Evolutionary conservation across 1,140 invertebrate species (phyloP).

Genomic region (Onthophagus taurus): DNA sequence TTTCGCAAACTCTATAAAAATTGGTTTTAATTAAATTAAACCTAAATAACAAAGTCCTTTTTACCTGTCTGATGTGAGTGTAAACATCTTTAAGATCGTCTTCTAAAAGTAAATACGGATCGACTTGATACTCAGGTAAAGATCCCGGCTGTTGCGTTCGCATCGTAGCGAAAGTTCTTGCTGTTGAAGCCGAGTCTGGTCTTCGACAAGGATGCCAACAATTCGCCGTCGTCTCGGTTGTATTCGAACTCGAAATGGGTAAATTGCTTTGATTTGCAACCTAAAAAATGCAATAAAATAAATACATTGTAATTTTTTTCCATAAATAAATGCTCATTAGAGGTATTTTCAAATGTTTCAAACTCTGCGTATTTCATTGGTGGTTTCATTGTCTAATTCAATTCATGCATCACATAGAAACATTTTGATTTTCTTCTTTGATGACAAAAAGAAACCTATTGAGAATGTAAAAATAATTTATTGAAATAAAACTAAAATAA

Average conservation of each 20-base stretch:
- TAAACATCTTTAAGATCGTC: slow-evolving; percentile 76
- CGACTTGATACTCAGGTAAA: slow-evolving; percentile 64
- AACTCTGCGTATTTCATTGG: no score
- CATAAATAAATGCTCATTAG: no score
- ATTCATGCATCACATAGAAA: no score
- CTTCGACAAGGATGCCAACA: slow-evolving; percentile 32
- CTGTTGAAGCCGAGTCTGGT: slow-evolving; percentile 32
- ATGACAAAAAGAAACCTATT: no score
- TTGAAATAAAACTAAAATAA: no score
- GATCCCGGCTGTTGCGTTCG: slow-evolving; percentile 62
- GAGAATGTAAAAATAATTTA: no score
- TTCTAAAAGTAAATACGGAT: slow-evolving; percentile 76
- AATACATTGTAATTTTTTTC: no score
- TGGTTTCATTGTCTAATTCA: no score
- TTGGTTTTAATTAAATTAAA: no score
- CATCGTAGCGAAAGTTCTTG: slow-evolving; percentile 48
- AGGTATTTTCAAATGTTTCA: no score
- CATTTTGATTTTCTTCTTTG: no score
- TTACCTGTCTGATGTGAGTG: slow-evolving; percentile 71
- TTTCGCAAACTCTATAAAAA: slow-evolving; percentile 59
- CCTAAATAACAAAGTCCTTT: no score
- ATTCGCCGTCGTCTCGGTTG: slow-evolving; percentile 15
- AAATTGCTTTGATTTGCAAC: slow-evolving; percentile 12
- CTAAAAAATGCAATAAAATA: slow-evolving; percentile 17
- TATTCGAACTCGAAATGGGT: slow-evolving; percentile 10